Percentiles rank a stretch among this genome's conserved stretches.
Conservation (phyloP, 2,797 vertebrate genomes). For the Danio jaintianensis region DNA sequence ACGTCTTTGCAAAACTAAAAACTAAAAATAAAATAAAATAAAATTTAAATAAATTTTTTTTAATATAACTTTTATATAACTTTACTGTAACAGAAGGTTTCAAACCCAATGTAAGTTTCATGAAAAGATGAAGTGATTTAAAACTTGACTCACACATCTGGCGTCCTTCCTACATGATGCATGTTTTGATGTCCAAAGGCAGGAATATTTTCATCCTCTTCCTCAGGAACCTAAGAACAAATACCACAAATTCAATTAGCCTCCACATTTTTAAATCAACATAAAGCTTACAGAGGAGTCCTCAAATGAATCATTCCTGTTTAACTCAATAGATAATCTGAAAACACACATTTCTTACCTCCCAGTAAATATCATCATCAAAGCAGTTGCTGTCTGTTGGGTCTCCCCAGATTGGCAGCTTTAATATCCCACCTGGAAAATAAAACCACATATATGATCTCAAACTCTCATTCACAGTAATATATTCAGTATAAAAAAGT, state of each 20-base stretch:
- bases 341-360: conserved; percentile 78
- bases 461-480: not conserved
- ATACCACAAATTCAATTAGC: not conserved
- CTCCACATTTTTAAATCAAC: not conserved
- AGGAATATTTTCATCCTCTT: not conserved
- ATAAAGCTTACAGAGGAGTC: not conserved
- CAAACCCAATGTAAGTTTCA: not conserved
- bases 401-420: conserved; percentile 92
- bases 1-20: no score
- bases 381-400: conserved; percentile 90
- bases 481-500: not conserved
- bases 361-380: conserved; percentile 92
- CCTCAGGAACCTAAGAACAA: conserved; percentile 38
- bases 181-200: not conserved
- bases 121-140: not conserved
- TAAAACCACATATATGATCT: not conserved
- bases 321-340: not conserved
- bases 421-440: conserved; percentile 86
- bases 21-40: no score
- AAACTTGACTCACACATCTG: conserved; percentile 12
- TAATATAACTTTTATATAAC: no score
- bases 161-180: not conserved
- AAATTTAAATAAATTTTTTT: no score
- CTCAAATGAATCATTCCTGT: not conserved
- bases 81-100: not conserved